phyloP scores from a whole-genome alignment of 2,113 vertebrate genomes.

The Rutilus rutilus region DNA sequence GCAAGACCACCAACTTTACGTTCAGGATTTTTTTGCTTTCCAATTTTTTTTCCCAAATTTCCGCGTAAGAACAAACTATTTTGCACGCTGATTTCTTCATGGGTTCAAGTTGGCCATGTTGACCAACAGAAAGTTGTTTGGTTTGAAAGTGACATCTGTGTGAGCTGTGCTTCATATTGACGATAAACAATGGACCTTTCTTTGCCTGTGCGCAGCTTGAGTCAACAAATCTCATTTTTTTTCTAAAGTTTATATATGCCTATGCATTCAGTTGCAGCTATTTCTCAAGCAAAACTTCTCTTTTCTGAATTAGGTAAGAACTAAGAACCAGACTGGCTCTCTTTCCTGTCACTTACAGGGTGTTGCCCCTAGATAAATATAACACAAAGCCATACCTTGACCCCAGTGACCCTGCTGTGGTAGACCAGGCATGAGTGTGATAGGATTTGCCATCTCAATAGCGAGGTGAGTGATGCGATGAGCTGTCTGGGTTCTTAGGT shows the following conservation, averaged over 20 bases:
- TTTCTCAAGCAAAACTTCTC: neutral
- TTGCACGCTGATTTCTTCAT: no score
- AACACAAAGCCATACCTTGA: slow-evolving; percentile 60
- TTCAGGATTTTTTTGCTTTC: no score
- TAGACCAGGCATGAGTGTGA: neutral
- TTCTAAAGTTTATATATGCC: no score
- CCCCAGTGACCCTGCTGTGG: slow-evolving; percentile 53
- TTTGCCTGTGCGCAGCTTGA: neutral
- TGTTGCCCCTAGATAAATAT: slow-evolving; percentile 3
- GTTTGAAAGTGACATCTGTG: neutral
- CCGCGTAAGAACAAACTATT: no score
- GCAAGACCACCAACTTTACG: no score
- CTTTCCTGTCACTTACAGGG: neutral
- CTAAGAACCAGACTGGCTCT: neutral
- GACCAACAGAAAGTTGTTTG: neutral
- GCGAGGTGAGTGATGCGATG: slow-evolving; percentile 29
- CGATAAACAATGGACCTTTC: neutral
- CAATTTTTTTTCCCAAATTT: no score
- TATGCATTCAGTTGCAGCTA: neutral
- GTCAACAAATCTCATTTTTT: no score
- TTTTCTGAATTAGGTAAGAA: neutral
- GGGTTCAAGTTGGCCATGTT: neutral
- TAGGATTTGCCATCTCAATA: slow-evolving; percentile 20
- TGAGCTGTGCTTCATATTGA: neutral
- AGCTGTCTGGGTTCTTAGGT: neutral